These are phyloP conservation scores for Erethizon dorsatum DNA, from an alignment of 2,797 vertebrate genomes.

Conservation along the genomic window DNA sequence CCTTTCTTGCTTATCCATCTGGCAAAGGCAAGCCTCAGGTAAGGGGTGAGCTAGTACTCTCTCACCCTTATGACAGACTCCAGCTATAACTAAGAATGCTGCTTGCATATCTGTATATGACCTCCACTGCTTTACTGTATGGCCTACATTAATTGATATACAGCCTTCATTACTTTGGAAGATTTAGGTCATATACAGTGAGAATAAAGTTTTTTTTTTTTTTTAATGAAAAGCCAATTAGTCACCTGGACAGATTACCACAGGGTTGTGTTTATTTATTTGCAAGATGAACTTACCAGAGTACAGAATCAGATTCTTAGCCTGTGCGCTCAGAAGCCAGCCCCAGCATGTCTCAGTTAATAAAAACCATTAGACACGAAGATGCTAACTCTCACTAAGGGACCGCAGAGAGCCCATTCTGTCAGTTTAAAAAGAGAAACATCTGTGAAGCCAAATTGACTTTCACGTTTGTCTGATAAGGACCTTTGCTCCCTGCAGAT, in stretches of 20 bases:
- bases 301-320: not conserved
- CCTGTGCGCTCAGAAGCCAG: slow-evolving; percentile 2
- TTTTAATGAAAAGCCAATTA: not conserved
- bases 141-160: not conserved
- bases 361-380: not conserved
- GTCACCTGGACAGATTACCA: not conserved
- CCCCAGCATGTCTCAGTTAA: not conserved
- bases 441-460: not conserved
- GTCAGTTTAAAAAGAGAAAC: slow-evolving; percentile 39
- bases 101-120: not conserved
- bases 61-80: not conserved
- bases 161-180: not conserved
- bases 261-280: not conserved
- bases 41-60: not conserved
- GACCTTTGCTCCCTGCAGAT: slow-evolving; percentile 15
- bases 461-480: slow-evolving; percentile 23
- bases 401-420: not conserved
- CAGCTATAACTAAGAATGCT: not conserved
- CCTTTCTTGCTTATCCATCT: not conserved
- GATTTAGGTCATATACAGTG: not conserved
- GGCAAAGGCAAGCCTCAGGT: not conserved
- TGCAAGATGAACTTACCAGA: not conserved
- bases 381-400: not conserved
- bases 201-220: not conserved
- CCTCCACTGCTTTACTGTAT: not conserved